These are phyloP conservation scores for Drymonia ruficornis DNA, from an alignment of 2,888 invertebrate genomes.

Conservation along the genomic window DNA sequence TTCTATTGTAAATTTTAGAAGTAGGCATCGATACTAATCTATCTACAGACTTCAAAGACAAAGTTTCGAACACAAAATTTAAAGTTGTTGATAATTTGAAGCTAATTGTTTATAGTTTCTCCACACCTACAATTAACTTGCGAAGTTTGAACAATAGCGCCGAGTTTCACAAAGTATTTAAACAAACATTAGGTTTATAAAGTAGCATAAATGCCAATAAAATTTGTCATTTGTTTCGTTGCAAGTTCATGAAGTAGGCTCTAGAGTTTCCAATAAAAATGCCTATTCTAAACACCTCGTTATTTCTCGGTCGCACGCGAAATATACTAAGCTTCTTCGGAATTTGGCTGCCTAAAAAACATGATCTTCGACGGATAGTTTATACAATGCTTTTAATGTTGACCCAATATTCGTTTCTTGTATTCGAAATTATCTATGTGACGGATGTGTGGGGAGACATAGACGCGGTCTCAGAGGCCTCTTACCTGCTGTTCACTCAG, in stretches of 20 bases:
- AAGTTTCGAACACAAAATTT: neutral
- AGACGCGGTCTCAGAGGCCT: slow-evolving; percentile 66
- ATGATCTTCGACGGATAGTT: slow-evolving; percentile 38
- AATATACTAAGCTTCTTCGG: slow-evolving; percentile 58
- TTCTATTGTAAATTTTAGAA: no score
- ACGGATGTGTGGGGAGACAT: slow-evolving; percentile 67
- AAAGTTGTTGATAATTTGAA: neutral
- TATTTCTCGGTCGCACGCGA: slow-evolving; percentile 57
- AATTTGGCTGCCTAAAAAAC: slow-evolving; percentile 57
- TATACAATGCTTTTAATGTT: slow-evolving; percentile 56
- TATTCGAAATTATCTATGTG: slow-evolving; percentile 69
- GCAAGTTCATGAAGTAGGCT: neutral
- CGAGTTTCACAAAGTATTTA: neutral
- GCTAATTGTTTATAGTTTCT: slow-evolving; percentile 1
- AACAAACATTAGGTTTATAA: neutral
- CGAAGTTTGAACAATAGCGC: neutral
- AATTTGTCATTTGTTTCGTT: no score
- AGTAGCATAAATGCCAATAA: neutral
- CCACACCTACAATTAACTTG: neutral
- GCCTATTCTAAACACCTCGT: slow-evolving; percentile 42
- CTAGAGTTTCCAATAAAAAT: slow-evolving; percentile 29
- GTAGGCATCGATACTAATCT: no score
- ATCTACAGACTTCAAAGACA: neutral
- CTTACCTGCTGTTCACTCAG: slow-evolving; percentile 69
- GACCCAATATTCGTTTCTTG: slow-evolving; percentile 61